Percentiles rank a stretch among this genome's conserved stretches.
phyloP scores from a whole-genome alignment of 2,888 invertebrate genomes.

The Iphiclides podalirius region DNA sequence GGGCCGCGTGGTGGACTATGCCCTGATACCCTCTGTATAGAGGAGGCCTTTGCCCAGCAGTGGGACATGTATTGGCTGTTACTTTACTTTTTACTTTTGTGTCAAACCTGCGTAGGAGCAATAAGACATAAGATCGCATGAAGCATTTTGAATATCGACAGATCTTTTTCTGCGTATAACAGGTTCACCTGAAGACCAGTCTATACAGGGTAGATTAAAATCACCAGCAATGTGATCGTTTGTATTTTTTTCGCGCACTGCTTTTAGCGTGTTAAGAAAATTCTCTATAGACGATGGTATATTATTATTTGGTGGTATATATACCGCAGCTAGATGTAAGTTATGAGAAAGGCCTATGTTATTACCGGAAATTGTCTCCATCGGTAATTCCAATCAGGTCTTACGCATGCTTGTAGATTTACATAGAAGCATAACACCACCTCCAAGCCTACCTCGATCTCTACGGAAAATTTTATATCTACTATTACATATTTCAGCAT shows the following conservation, averaged over 20 bases:
- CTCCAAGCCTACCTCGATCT: background rate
- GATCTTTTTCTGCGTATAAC: no score
- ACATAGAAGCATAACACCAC: background rate
- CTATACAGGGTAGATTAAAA: no score
- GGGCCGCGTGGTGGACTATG: no score
- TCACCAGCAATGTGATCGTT: background rate
- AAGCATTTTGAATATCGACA: background rate
- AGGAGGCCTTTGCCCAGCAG: no score
- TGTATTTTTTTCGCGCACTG: background rate
- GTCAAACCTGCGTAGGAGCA: background rate
- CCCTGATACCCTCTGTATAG: no score
- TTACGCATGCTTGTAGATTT: background rate
- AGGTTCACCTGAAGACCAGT: no score
- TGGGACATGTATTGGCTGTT: no score
- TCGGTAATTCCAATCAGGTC: background rate
- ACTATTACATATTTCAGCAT: background rate
- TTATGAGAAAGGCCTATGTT: background rate
- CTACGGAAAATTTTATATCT: background rate
- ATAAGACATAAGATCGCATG: constrained; percentile 1
- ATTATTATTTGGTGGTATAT: background rate
- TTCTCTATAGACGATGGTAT: no score
- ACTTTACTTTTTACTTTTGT: no score
- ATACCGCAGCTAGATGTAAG: background rate
- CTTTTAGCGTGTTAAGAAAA: background rate
- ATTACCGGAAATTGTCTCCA: background rate